Base-by-base conservation (phyloP, 2,797 vertebrate species). In the Halcyon chelicuti region DNA sequence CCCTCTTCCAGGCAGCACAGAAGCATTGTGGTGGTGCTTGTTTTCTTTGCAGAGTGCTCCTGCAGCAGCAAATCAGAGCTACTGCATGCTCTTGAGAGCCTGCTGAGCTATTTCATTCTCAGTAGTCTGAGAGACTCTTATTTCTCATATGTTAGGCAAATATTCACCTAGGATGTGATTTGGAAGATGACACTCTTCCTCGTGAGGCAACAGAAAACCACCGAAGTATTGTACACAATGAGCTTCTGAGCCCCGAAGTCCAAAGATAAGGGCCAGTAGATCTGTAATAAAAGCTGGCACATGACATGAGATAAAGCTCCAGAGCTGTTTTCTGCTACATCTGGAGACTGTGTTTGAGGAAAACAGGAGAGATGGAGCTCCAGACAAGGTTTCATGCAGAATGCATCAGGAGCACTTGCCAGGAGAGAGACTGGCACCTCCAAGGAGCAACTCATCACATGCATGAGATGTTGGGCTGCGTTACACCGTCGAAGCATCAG, bases 401-500 rank as follows among this genome's bases (percentile, higher is more conserved):
- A 1, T 3, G 31, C 12, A 29, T 15, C 39, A 62, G 66, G 51
- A 82, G 33, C 13, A 26, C 0, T 1, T 49, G 42, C 39, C 47
- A 84, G 65, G 39, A 73, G 39, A 71, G 61, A 49, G 14, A 14
- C 0, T 15, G 52, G 7, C 14, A 19, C n/a, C 28, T 49, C 4
- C 4, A 42, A 55, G 39, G 21, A 88, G 23, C 26, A 77, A 2
- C 11, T 72, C 23, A 4, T 35, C 18, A 3, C 0, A 0, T 14
- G n/a, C 17, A 26, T 28, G 49, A 49, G 44, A 6, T 60, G 40
- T 52, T 63, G 77, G 44, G 20, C 63, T 85, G 87, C 47, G 9
- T 63, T 65, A 13, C 4, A 9, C 18, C 37, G 15, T 4, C 0
- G 0, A 33, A 72, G 21, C 16, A 29, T 18, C 65, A 73, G 10